Conservation (phyloP, 2,113 vertebrate species). For the Aspidoscelis tigris region DNA sequence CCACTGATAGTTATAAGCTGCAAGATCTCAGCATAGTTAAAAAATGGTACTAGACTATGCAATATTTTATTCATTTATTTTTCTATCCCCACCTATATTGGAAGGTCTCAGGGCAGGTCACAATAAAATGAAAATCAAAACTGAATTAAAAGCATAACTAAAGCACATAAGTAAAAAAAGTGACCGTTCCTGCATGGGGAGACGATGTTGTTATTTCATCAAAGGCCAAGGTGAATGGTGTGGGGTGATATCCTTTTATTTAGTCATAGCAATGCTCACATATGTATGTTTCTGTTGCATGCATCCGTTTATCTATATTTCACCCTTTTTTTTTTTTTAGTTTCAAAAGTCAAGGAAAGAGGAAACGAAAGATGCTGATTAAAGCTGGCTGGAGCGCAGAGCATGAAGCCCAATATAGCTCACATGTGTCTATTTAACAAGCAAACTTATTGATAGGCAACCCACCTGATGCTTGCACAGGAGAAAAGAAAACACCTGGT, state of each 20-base stretch:
- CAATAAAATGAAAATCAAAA: too few species aligned
- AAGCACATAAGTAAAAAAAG: too few species aligned
- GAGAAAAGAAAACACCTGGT: slow-evolving; percentile 74
- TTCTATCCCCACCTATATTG: too few species aligned
- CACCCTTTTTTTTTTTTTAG: neutral
- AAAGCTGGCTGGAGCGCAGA: slow-evolving; percentile 34
- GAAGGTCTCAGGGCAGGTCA: too few species aligned
- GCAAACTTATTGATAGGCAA: slow-evolving; percentile 65
- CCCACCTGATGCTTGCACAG: slow-evolving; percentile 69
- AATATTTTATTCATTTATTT: neutral
- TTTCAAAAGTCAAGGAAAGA: slow-evolving; percentile 13
- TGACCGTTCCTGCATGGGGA: too few species aligned
- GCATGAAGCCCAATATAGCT: slow-evolving; percentile 56
- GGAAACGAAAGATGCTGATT: slow-evolving; percentile 14
- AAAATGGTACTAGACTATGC: neutral
- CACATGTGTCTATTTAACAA: slow-evolving; percentile 66
- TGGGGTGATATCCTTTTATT: too few species aligned
- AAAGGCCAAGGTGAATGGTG: too few species aligned
- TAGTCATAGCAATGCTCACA: too few species aligned
- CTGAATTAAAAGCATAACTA: too few species aligned
- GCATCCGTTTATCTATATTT: slow-evolving; percentile 7
- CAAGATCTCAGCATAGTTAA: neutral
- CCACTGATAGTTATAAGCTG: neutral
- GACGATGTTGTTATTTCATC: too few species aligned
- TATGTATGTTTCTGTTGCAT: neutral